Conservation (phyloP, 2,797 vertebrate genomes). For the Acanthiza pusilla region DNA sequence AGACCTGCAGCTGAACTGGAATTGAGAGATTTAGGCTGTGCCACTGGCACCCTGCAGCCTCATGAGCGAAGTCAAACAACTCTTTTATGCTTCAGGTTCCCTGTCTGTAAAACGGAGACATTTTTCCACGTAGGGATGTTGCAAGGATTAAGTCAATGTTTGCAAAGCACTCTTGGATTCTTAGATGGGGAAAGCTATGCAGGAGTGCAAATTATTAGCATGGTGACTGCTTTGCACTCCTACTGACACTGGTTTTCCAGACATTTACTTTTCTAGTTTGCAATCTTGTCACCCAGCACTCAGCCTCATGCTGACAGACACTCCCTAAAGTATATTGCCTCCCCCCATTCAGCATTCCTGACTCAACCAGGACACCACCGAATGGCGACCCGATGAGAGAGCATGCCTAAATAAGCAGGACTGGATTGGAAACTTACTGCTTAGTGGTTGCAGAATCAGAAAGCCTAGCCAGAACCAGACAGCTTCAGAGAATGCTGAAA, state of each 20-base stretch:
- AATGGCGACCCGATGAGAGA: constrained; percentile 13
- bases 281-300: constrained; percentile 40
- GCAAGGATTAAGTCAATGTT: constrained; percentile 48
- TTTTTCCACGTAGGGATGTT: not conserved
- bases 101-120: not conserved
- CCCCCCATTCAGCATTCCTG: constrained; percentile 48
- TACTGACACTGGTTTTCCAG: constrained; percentile 40
- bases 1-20: not conserved
- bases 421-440: constrained; percentile 52
- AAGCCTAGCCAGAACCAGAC: constrained; percentile 56
- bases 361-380: constrained; percentile 48
- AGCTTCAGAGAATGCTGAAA: constrained; percentile 50
- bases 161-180: constrained; percentile 35
- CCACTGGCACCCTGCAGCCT: not conserved
- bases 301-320: constrained; percentile 14
- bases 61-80: not conserved
- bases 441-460: constrained; percentile 50
- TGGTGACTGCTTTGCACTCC: not conserved
- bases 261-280: constrained; percentile 4
- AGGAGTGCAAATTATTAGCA: constrained; percentile 10
- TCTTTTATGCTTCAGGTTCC: not conserved
- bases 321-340: constrained; percentile 52
- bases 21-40: not conserved
- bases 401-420: constrained; percentile 60
- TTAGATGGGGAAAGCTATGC: not conserved